Percentiles rank a stretch among this genome's conserved stretches.
Evolutionary conservation across 1,140 invertebrate species (phyloP).

Genomic region (Drosophila nikananu): DNA sequence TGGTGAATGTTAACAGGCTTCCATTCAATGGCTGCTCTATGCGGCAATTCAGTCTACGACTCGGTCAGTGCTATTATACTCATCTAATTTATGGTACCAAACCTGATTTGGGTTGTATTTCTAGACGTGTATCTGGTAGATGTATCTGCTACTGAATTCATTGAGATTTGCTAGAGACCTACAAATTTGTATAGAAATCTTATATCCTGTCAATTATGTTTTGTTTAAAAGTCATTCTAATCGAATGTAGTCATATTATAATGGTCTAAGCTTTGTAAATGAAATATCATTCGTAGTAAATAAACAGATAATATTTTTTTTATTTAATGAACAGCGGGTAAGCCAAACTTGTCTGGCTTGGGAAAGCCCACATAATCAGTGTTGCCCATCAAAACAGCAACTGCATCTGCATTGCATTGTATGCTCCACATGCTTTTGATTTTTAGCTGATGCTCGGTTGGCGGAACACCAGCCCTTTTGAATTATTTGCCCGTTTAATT

Average conservation of each 20-base stretch:
- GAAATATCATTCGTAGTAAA: neutral
- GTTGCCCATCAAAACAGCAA: constrained; percentile 9
- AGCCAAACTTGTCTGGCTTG: neutral
- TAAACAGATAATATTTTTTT: neutral
- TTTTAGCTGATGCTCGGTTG: constrained; percentile 19
- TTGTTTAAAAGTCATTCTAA: neutral
- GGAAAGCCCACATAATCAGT: neutral
- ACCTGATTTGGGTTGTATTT: neutral
- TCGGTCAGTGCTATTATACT: constrained; percentile 12
- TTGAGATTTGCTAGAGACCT: neutral
- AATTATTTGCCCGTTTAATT: constrained; percentile 60
- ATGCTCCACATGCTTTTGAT: constrained; percentile 1
- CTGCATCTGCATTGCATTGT: neutral
- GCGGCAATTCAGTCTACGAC: constrained; percentile 3
- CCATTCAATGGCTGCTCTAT: constrained; percentile 16
- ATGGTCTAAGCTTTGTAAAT: neutral
- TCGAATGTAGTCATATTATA: neutral
- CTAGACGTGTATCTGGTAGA: neutral
- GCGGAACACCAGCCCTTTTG: constrained; percentile 15
- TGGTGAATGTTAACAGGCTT: constrained; percentile 19
- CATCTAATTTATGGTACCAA: constrained; percentile 13
- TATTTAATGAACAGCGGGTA: neutral
- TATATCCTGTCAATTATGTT: too few relatives aligned
- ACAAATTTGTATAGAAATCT: neutral
- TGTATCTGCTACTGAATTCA: neutral